Conservation (phyloP, 2,888 invertebrate genomes). For the Tenthredo livida region DNA sequence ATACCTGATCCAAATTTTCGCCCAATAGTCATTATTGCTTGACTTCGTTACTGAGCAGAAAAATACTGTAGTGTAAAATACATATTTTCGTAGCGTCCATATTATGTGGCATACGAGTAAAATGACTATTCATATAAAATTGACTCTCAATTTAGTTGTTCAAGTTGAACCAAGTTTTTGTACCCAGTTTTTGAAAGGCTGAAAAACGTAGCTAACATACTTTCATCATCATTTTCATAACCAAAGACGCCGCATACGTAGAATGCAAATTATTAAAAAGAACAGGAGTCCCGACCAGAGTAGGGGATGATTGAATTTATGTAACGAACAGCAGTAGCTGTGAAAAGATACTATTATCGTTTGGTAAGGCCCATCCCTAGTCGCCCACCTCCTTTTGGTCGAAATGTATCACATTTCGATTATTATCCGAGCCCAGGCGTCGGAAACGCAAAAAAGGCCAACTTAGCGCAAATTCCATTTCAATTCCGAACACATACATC, state of each 20-base stretch:
- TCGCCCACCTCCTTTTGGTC: no score
- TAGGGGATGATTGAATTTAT: conserved; percentile 1
- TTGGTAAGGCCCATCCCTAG: no score
- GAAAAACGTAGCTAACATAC: not conserved
- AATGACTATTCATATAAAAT: not conserved
- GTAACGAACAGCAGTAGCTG: not conserved
- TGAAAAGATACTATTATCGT: not conserved
- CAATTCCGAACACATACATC: no score
- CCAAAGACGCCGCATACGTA: not conserved
- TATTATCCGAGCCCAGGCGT: no score
- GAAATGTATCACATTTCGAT: no score
- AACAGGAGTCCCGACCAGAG: no score
- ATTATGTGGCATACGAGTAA: not conserved
- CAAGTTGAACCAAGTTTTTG: not conserved
- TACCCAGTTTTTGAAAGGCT: not conserved
- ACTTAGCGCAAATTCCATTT: no score
- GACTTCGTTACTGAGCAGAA: not conserved
- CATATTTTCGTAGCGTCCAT: not conserved
- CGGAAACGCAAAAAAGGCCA: no score
- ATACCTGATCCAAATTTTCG: not conserved
- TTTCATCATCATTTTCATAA: not conserved
- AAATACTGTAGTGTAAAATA: not conserved
- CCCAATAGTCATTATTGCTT: not conserved
- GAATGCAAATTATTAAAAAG: not conserved
- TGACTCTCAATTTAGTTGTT: not conserved